Conservation (phyloP, 1,140 invertebrate genomes). For the Zelostemma sp. region DNA sequence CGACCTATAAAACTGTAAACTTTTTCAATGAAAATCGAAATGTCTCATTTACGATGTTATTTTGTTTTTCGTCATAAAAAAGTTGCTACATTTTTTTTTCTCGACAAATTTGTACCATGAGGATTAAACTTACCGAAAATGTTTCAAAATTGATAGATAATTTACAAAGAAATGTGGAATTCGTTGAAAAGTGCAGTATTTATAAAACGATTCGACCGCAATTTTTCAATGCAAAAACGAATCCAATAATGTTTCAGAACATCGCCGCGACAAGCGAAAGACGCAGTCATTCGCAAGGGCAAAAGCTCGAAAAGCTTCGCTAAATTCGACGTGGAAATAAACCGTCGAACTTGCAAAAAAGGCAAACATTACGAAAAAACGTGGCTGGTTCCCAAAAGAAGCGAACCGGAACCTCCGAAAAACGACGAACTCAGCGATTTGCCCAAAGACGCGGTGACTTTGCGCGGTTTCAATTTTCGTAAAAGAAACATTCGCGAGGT, state of each 20-base stretch:
- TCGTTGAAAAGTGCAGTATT: constrained; percentile 9
- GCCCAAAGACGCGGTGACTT: constrained; percentile 37
- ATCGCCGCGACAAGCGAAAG: neutral
- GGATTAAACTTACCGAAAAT: constrained; percentile 23
- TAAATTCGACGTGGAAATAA: constrained; percentile 7
- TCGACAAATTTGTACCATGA: constrained; percentile 1
- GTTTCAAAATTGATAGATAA: constrained; percentile 35
- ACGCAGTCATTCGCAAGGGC: neutral
- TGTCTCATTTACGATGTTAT: too few species aligned
- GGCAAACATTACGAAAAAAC: constrained; percentile 34
- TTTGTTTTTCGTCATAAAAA: too few species aligned
- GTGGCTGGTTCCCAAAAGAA: constrained; percentile 72
- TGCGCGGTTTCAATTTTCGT: constrained; percentile 68
- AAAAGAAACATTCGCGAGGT: constrained; percentile 72
- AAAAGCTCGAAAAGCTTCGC: neutral
- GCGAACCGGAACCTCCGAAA: constrained; percentile 25
- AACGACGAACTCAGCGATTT: constrained; percentile 26
- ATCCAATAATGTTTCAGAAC: too few species aligned
- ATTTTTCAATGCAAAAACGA: neutral
- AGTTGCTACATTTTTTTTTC: neutral
- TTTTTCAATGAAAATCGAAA: too few species aligned
- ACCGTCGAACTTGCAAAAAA: constrained; percentile 23
- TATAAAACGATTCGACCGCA: neutral
- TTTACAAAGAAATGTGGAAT: constrained; percentile 8
- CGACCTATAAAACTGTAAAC: too few species aligned